Percentiles rank a stretch among this genome's conserved stretches.
Evolutionary conservation across 2,113 vertebrate species (phyloP).

Genomic region (Acinonyx jubatus): DNA sequence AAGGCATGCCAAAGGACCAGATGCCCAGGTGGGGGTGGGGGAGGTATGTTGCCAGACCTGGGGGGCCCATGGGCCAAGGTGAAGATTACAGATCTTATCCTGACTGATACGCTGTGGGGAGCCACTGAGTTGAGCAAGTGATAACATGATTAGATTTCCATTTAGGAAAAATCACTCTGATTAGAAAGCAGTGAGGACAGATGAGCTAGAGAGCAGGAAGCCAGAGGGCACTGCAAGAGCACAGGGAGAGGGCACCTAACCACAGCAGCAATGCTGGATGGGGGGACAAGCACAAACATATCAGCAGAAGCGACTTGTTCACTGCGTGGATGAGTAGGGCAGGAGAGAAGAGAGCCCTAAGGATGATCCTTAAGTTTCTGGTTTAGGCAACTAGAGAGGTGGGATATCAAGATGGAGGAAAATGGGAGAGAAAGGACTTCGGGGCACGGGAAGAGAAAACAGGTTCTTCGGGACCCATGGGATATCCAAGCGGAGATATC

Average conservation of each 20-base stretch:
- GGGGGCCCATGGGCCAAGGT: not conserved
- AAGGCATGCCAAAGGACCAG: not conserved
- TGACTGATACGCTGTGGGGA: not conserved
- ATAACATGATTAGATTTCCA: not conserved
- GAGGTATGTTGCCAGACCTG: too few species aligned
- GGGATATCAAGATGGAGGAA: not conserved
- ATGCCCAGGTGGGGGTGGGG: fast-evolving
- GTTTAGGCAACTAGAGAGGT: not conserved
- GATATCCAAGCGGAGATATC: not conserved
- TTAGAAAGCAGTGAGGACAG: not conserved
- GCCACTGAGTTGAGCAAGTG: not conserved
- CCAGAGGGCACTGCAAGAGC: not conserved
- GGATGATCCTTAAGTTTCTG: not conserved
- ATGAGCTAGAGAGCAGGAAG: not conserved
- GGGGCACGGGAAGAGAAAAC: not conserved
- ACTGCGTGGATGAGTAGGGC: not conserved
- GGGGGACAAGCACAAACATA: not conserved
- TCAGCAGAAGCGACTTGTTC: not conserved
- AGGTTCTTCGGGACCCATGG: not conserved
- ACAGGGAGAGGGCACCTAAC: not conserved
- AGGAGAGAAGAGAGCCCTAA: not conserved
- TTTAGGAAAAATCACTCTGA: not conserved
- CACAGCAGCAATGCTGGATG: fast-evolving
- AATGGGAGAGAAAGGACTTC: not conserved
- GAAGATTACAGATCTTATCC: not conserved